These are phyloP conservation scores for Zaprionus nigranus DNA, from an alignment of 1,140 invertebrate species.

Conservation along the genomic window DNA sequence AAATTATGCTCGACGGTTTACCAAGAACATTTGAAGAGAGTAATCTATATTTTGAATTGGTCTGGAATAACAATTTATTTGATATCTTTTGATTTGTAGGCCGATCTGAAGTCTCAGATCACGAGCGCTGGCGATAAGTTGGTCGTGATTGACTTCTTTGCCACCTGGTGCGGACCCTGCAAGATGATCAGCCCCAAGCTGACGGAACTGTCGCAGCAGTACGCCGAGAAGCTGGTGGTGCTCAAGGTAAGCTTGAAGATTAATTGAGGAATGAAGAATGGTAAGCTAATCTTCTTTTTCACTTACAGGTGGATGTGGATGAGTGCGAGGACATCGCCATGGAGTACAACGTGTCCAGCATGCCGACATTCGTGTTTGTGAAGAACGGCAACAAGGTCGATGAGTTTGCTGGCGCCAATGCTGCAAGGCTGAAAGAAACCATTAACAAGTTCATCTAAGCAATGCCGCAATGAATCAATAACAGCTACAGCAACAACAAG, in stretches of 20 bases:
- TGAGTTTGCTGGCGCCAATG: slow-evolving; percentile 92
- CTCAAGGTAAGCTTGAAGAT: slow-evolving; percentile 85
- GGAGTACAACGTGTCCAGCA: slow-evolving; percentile 92
- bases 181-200: slow-evolving; percentile 94
- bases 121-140: slow-evolving; percentile 91
- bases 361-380: slow-evolving; percentile 97
- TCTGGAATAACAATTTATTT: slow-evolving; percentile 26
- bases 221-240: slow-evolving; percentile 85
- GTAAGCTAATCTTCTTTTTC: background rate
- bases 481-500: background rate
- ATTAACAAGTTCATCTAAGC: slow-evolving; percentile 58
- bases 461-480: slow-evolving; percentile 8
- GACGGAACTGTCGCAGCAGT: slow-evolving; percentile 87
- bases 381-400: slow-evolving; percentile 90
- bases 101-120: slow-evolving; percentile 90
- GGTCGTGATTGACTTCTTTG: slow-evolving; percentile 95
- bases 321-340: slow-evolving; percentile 93
- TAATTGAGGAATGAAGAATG: background rate
- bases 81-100: slow-evolving; percentile 85
- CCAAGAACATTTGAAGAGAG: background rate
- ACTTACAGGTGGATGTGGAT: slow-evolving; percentile 95
- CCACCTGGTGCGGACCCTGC: slow-evolving; percentile 95
- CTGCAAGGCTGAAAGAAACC: slow-evolving; percentile 87
- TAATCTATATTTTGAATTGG: slow-evolving; percentile 1
- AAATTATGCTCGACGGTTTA: slow-evolving; percentile 7